These are phyloP conservation scores for Eueides isabella DNA, from an alignment of 1,140 invertebrate genomes.

Conservation along the genomic window DNA sequence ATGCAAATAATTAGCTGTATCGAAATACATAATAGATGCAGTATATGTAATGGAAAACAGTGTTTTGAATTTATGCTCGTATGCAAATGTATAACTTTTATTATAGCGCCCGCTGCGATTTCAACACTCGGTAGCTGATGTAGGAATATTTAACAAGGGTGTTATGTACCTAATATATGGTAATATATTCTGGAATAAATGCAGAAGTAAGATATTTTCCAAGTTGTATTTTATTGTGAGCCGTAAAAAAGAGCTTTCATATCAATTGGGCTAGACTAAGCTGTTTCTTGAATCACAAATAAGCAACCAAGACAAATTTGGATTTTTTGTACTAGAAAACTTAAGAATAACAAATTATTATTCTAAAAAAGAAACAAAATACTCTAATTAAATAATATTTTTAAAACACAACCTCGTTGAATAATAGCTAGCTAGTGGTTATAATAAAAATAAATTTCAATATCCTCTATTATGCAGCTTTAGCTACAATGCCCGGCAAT, in stretches of 20 bases:
- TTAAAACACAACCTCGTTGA: background rate
- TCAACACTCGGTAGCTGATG: constrained; percentile 34
- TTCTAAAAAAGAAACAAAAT: too few relatives aligned
- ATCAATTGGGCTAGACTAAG: constrained; percentile 7
- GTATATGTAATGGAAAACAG: constrained; percentile 36
- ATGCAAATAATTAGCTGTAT: constrained; percentile 41
- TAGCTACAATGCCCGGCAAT: constrained; percentile 23
- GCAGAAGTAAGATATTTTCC: constrained; percentile 16
- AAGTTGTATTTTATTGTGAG: constrained; percentile 4
- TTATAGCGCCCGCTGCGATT: constrained; percentile 45
- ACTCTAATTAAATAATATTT: background rate
- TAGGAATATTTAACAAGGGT: constrained; percentile 28
- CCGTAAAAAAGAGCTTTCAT: constrained; percentile 7
- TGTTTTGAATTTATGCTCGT: constrained; percentile 44
- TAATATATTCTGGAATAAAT: constrained; percentile 19
- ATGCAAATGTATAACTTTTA: constrained; percentile 50
- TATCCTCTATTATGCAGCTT: constrained; percentile 14
- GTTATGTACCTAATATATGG: constrained; percentile 29
- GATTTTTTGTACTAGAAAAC: background rate
- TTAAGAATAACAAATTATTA: background rate
- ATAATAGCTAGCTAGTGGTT: background rate
- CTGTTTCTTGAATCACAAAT: background rate
- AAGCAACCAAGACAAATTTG: background rate
- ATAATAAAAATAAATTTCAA: constrained; percentile 17
- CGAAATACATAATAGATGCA: constrained; percentile 38